phyloP scores from a whole-genome alignment of 2,113 vertebrate species.

The Lagopus leucura region DNA sequence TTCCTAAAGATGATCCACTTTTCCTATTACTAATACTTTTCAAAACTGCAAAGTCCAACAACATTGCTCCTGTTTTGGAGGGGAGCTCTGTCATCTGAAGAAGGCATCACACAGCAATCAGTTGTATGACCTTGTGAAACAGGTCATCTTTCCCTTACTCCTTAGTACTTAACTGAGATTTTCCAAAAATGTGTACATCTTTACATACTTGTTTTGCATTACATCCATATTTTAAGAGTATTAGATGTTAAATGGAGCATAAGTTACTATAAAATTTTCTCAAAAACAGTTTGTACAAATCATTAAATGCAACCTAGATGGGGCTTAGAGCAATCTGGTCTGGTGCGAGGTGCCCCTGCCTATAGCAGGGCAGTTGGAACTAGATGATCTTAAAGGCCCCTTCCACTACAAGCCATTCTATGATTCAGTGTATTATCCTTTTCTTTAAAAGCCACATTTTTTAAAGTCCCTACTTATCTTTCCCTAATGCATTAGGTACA shows the following conservation, averaged over 20 bases:
- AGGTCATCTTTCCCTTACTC: not conserved
- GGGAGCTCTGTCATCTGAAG: not conserved
- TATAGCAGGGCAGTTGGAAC: no score
- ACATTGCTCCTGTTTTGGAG: not conserved
- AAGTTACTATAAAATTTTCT: not conserved
- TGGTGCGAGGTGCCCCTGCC: no score
- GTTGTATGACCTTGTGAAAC: not conserved
- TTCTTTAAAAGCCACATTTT: not conserved
- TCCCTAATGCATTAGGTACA: not conserved
- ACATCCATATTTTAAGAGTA: not conserved
- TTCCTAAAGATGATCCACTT: not conserved
- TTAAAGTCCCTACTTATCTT: not conserved
- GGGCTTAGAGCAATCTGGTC: no score
- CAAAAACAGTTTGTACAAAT: not conserved
- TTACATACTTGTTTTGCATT: not conserved
- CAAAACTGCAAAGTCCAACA: not conserved
- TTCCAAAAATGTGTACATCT: not conserved
- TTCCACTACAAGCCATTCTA: no score
- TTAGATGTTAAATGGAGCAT: not conserved
- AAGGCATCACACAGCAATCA: not conserved
- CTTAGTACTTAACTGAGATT: not conserved
- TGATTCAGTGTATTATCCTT: fast-evolving
- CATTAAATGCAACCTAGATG: no score
- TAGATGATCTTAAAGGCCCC: no score
- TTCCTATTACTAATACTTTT: not conserved